phyloP scores from a whole-genome alignment of 2,797 vertebrate species.

The Spinus pinus region DNA sequence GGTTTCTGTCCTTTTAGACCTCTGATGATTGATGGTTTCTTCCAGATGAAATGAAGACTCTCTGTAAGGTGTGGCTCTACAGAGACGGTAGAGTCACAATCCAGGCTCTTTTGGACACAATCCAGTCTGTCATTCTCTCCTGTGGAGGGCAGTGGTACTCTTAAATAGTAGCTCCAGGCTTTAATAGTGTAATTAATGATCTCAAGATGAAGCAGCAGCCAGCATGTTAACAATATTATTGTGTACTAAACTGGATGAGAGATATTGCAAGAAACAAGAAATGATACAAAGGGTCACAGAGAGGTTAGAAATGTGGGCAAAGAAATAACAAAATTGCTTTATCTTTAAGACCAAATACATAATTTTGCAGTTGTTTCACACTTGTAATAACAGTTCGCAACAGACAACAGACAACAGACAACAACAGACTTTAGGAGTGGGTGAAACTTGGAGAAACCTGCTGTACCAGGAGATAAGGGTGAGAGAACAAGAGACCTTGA shows the following conservation, averaged over 20 bases:
- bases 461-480: not conserved
- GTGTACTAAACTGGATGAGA: not conserved
- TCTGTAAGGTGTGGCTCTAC: not conserved
- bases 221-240: not conserved
- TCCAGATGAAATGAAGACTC: not conserved
- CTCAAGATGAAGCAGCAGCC: slow-evolving; percentile 4
- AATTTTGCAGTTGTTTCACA: not conserved
- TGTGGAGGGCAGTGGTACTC: slow-evolving; percentile 56
- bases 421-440: slow-evolving; percentile 10
- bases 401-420: not conserved
- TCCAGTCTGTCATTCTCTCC: slow-evolving; percentile 4
- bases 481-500: slow-evolving; percentile 10
- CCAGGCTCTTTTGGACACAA: not conserved
- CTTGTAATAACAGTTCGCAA: not conserved
- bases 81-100: not conserved
- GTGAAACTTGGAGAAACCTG: slow-evolving; percentile 30
- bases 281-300: not conserved
- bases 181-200: slow-evolving; percentile 14
- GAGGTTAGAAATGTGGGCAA: not conserved
- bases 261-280: not conserved
- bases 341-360: not conserved
- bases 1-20: not conserved
- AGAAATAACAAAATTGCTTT: not conserved
- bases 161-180: not conserved
- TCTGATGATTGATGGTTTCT: not conserved